Base-by-base conservation (phyloP, 2,888 invertebrate species). In the Yponomeuta cagnagella region DNA sequence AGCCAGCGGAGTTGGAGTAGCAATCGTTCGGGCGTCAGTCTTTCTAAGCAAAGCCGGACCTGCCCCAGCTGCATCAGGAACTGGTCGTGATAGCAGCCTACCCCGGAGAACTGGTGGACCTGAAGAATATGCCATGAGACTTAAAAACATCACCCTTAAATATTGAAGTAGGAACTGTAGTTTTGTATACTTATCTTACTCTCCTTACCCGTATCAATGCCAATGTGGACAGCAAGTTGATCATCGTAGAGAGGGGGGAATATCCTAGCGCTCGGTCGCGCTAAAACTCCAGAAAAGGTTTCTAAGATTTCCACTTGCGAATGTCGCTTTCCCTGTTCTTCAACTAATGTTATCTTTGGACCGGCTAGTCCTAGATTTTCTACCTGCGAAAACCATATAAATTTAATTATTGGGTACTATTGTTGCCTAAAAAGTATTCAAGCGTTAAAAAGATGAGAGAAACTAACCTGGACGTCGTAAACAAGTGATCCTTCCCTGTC, bases 231-330 rank as follows among this genome's bases (percentile, higher is more conserved):
- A 30, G 95, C 95, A 33, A 98, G 89, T 75, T 96, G 96, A 1
- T 96, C 97, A 70, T 95, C 95, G 81, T 97, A 96, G 37, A 98
- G 86, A 0, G 97, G 96, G 76, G 97, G 97, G 68, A 97, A 93
- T 2, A 97, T 95, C 74, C 96, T 94, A 0, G 97, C 96, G 67
- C 95, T 96, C 5, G 97, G 93, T 74, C 95, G 94, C 31, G 96
- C 95, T 63, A 97, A 87, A 0, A 95, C 95, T 5, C 97, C 97
- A 74, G 95, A 95, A 87, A 80, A 94, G 87, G 80, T 94, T 89
- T 79, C 94, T 70, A 96, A 82, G 77, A 96, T 96, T 80, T 96
- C 96, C 48, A 96, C 91, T 79, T 96, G 96, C 2, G 94, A 94
- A 76, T 94, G 95, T 10, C 95, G 93, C 78, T 95, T 95, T 73